Base-by-base conservation (phyloP, 1,140 invertebrate species). In the Varroa destructor region DNA sequence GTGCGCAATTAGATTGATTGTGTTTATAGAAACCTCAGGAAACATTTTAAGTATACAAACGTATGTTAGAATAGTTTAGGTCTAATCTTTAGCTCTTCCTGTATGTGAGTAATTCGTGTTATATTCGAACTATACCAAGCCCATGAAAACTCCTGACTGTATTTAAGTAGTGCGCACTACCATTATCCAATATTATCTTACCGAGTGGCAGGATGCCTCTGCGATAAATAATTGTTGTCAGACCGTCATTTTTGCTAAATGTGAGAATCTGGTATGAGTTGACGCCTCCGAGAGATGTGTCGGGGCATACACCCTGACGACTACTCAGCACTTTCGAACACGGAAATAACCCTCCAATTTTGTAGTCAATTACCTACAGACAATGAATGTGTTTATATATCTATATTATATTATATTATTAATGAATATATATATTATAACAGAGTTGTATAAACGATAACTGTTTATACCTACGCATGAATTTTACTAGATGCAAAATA, bases 201-300 rank as follows among this genome's bases (percentile, higher is more conserved):
- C 80, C 0, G 43, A 76, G 75, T 37, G 76, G 77, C 74, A 85
- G 84, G 0, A 92, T 80, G 56, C 77, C 76, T 72, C 89, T 83
- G 75, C 89, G 81, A 77, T 88, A 93, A 36, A 86, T 88, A n/a
- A 92, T 85, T 1, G 84, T 87, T 0, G 89, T 93, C 0, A 93
- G 82, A 0, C 89, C 90, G 77, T 89, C 86, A 71, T 85, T 85
- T 43, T 89, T 83, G 57, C 86, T 84, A 1, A 88, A 89, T 36
- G 85, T 84, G 73, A 89, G 81, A 2, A 90, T 79, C 12, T 85
- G 81, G 0, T 86, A 89, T 77, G 93, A 89, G 77, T 93, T 89
- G 71, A 84, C 84, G 0, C 89, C 90, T 0, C 89, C 89, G 0
- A 93, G 81, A 43, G 87, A 81, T 55, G 86, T 84, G 77, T 93